These are phyloP conservation scores for Phaonia tiefii DNA, from an alignment of 2,888 invertebrate genomes.

Conservation along the genomic window DNA sequence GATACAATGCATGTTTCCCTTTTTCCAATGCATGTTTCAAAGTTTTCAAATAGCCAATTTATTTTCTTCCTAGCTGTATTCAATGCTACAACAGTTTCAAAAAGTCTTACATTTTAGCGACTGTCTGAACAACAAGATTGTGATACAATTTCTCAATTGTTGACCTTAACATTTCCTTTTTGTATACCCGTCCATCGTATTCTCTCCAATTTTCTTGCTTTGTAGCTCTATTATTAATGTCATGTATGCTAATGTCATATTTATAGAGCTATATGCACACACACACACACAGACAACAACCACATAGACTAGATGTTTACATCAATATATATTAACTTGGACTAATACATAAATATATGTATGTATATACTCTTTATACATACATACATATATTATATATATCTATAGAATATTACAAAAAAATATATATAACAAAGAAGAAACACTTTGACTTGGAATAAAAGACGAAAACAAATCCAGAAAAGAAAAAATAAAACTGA, in stretches of 20 bases:
- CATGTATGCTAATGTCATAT: constrained; percentile 64
- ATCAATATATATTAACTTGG: too few species aligned
- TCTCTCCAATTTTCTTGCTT: neutral
- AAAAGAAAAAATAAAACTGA: constrained; percentile 8
- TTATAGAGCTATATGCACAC: constrained; percentile 34
- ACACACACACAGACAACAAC: neutral
- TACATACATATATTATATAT: neutral
- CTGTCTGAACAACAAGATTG: too few species aligned
- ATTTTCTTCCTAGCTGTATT: too few species aligned
- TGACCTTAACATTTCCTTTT: constrained; percentile 20
- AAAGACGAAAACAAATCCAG: neutral
- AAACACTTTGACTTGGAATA: constrained; percentile 5
- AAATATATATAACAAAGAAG: neutral
- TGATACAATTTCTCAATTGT: too few species aligned
- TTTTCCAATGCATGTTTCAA: too few species aligned
- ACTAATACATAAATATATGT: neutral
- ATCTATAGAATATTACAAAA: constrained; percentile 22
- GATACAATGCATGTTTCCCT: too few species aligned
- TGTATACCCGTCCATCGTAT: neutral
- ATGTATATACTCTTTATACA: neutral
- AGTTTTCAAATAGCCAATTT: too few species aligned
- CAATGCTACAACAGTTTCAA: too few species aligned
- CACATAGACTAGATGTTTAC: too few species aligned
- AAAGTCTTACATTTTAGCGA: too few species aligned
- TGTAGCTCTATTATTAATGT: constrained; percentile 50